These are phyloP conservation scores for Molossus alvarezi DNA, from an alignment of 2,797 vertebrate species.

Conservation along the genomic window DNA sequence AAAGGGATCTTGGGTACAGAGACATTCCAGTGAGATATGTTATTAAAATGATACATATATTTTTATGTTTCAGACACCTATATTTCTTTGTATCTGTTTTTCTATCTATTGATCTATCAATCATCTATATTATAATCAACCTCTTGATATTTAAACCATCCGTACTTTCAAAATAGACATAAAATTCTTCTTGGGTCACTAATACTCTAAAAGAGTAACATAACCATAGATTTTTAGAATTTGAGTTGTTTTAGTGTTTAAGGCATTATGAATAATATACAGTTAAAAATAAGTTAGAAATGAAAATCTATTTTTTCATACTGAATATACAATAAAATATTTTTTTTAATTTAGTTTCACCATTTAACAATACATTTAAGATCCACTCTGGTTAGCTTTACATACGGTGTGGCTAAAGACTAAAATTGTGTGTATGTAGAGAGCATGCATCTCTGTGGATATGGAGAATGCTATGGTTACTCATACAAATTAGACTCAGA, in stretches of 20 bases:
- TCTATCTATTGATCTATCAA: not conserved
- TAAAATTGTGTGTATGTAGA: not conserved
- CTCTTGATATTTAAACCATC: slow-evolving; percentile 48
- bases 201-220: not conserved
- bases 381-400: not conserved
- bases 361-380: not conserved
- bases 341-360: slow-evolving; percentile 6
- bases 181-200: slow-evolving; percentile 2
- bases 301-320: slow-evolving; percentile 11
- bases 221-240: not conserved
- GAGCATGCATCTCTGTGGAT: not conserved
- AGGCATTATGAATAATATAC: not conserved
- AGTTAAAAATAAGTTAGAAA: slow-evolving; percentile 17
- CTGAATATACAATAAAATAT: not conserved
- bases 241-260: slow-evolving; percentile 36
- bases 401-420: not conserved
- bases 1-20: slow-evolving; percentile 71
- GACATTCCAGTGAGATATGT: slow-evolving; percentile 60
- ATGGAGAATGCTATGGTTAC: not conserved
- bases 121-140: not conserved
- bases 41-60: slow-evolving; percentile 73
- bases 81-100: not conserved
- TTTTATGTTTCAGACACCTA: slow-evolving; percentile 64
- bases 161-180: slow-evolving; percentile 15
- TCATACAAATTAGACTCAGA: not conserved